A percentile compares a stretch with the other conserved stretches of the same genome.
phyloP scores from a whole-genome alignment of 1,140 invertebrate species.

The Hyles euphorbiae region DNA sequence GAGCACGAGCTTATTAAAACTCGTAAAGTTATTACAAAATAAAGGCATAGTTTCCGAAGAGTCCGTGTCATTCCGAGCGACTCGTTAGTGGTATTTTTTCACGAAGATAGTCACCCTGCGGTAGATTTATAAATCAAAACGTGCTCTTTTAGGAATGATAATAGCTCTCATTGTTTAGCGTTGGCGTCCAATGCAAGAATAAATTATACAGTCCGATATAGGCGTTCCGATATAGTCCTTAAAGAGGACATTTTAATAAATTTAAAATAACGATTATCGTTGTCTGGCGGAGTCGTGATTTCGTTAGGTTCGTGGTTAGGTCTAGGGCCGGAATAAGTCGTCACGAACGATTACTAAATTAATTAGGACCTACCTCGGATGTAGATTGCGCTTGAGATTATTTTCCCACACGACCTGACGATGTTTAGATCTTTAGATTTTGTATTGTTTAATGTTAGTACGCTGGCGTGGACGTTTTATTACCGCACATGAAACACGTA shows the following conservation, averaged over 20 bases:
- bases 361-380: conserved; percentile 70
- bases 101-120: no score
- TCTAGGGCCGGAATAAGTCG: conserved; percentile 67
- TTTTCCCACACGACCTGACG: conserved; percentile 68
- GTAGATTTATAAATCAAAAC: conserved; percentile 23
- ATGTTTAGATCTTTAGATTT: conserved; percentile 57
- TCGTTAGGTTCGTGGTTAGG: conserved; percentile 67
- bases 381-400: conserved; percentile 69
- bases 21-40: no score
- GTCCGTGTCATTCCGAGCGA: no score
- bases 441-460: conserved; percentile 41
- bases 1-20: no score
- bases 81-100: no score
- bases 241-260: conserved; percentile 73
- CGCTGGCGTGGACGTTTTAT: no score
- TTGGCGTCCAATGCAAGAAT: conserved; percentile 53
- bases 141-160: conserved; percentile 33
- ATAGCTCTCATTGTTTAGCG: conserved; percentile 60
- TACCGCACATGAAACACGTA: no score
- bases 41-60: no score
- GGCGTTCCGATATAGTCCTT: conserved; percentile 65
- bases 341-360: conserved; percentile 75
- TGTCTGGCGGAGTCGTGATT: conserved; percentile 70
- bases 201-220: conserved; percentile 72
- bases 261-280: conserved; percentile 75